Percentiles rank a stretch among this genome's conserved stretches.
phyloP scores from a whole-genome alignment of 2,888 invertebrate species.

The Chrysina gloriosa region DNA sequence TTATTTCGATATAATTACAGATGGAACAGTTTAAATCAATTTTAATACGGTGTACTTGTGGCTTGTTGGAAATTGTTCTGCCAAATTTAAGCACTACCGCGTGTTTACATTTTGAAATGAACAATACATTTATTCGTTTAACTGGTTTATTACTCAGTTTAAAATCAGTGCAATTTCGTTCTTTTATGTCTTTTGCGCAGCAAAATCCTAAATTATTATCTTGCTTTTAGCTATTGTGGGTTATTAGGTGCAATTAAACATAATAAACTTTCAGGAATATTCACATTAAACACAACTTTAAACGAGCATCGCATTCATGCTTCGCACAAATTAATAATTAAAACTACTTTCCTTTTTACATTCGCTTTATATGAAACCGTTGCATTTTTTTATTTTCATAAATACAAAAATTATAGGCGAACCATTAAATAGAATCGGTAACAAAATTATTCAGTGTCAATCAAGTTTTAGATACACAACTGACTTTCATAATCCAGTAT shows the following conservation, averaged over 20 bases:
- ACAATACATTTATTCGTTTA: slow-evolving; percentile 21
- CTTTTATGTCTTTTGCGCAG: slow-evolving; percentile 10
- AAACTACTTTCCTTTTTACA: no score
- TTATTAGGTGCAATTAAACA: slow-evolving; percentile 26
- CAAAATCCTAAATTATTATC: slow-evolving; percentile 17
- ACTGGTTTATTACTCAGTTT: slow-evolving; percentile 12
- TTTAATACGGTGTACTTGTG: slow-evolving; percentile 6
- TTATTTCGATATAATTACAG: slow-evolving; percentile 39
- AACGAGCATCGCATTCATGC: neutral
- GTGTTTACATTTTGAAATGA: no score
- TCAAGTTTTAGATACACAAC: no score
- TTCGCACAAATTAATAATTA: neutral
- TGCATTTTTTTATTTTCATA: no score
- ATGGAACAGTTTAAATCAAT: slow-evolving; percentile 39
- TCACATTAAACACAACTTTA: neutral
- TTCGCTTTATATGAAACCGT: no score
- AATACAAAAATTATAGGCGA: no score
- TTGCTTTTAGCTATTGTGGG: neutral
- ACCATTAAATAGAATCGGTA: no score
- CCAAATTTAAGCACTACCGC: slow-evolving; percentile 26
- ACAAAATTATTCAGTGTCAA: no score
- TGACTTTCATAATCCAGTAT: no score
- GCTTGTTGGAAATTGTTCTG: slow-evolving; percentile 12
- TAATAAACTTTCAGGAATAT: slow-evolving; percentile 13
- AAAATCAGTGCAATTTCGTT: slow-evolving; percentile 34